Evolutionary conservation across 2,888 invertebrate genomes (phyloP), one percentile per base, ranked within the genome.

Genomic region (Cremastinae sp.): DNA sequence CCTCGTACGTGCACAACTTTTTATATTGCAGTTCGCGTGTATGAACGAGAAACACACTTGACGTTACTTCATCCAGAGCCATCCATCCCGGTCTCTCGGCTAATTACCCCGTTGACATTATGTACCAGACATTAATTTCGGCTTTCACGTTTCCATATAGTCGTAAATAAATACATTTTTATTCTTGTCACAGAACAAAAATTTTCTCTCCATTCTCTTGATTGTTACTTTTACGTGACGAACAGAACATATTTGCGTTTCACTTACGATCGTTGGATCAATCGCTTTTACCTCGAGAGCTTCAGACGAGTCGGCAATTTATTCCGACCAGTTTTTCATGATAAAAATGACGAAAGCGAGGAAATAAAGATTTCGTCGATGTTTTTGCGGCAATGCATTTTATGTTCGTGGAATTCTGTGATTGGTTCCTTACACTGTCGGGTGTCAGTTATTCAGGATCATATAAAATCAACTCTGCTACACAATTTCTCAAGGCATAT

Each of bases 151-250:
- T 28, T 28, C 28, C 28, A 28, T 28, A 28, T 86, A 16, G 86
- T 81, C 84, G 81, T 86, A 86, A 86, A 85, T 84, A 85, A 86
- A 83, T 83, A 84, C 83, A 87, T 86, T 85, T 88, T 65, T n/a
- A n/a, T 28, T n/a, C 14, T 1, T 4, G 5, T 28, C 28, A 28
- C 28, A 28, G 2, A n/a, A 5, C 28, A 28, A 28, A 3, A 28
- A 28, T 28, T 28, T 28, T 28, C 28, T 28, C 5, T 28, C 2
- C 5, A 28, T 28, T 28, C 28, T 28, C 28, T 28, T 28, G 2
- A 28, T 28, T 3, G 5, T 28, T 28, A 28, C 5, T 28, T 28
- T 3, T 28, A 28, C 5, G 5, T 5, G 28, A 3, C 2, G 28
- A 28, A 28, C 28, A 5, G 5, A 28, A 28, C 5, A 28, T 28